Conservation (phyloP, 2,888 invertebrate genomes). For the Meliscaeva auricollis region DNA sequence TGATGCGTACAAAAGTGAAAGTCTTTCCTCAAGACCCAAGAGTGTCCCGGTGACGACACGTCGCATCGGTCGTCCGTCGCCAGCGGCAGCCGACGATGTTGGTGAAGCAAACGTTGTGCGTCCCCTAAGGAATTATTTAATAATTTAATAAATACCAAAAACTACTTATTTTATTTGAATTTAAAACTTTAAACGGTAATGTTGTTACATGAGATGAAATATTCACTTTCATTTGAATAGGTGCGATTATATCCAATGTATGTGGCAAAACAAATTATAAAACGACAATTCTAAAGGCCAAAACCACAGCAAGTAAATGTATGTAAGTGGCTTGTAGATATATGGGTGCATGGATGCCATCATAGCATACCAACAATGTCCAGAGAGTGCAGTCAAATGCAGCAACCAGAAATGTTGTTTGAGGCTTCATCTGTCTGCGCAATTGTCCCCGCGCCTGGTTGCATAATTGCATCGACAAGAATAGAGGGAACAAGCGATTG, state of each 20-base stretch:
- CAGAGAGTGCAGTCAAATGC: slow-evolving; percentile 44
- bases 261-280: slow-evolving; percentile 40
- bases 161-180: slow-evolving; percentile 49
- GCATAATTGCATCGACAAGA: slow-evolving; percentile 56
- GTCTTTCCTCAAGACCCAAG: slow-evolving; percentile 41
- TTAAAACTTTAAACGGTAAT: slow-evolving; percentile 46
- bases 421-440: slow-evolving; percentile 37
- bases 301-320: slow-evolving; percentile 35
- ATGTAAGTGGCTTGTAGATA: neutral
- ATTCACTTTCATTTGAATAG: slow-evolving; percentile 32
- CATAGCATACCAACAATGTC: slow-evolving; percentile 31
- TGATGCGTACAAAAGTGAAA: slow-evolving; percentile 75
- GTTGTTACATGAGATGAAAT: slow-evolving; percentile 17
- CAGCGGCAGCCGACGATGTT: too few relatives aligned
- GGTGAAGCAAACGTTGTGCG: neutral
- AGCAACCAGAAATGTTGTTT: slow-evolving; percentile 63
- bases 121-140: slow-evolving; percentile 44
- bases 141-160: slow-evolving; percentile 25
- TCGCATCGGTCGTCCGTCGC: neutral
- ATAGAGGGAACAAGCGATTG: slow-evolving; percentile 18
- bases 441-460: slow-evolving; percentile 57
- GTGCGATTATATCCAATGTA: slow-evolving; percentile 19
- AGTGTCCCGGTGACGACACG: slow-evolving; percentile 5
- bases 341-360: slow-evolving; percentile 28
- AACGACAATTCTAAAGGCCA: slow-evolving; percentile 67